phyloP scores from a whole-genome alignment of 2,888 invertebrate species.

The Eledona agricola region DNA sequence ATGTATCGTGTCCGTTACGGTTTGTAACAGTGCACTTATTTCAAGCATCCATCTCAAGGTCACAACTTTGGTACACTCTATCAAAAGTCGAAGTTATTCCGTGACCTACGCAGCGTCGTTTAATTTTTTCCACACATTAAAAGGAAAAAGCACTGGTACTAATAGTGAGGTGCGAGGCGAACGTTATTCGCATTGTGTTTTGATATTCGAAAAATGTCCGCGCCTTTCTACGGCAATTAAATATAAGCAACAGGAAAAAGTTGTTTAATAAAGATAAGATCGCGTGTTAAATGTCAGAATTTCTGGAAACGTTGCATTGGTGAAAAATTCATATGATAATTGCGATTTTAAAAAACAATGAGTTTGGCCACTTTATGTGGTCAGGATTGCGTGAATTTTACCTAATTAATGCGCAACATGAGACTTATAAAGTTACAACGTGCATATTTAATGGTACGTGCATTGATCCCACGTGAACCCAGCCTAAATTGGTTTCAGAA shows the following conservation, averaged over 20 bases:
- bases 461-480: conserved; percentile 5
- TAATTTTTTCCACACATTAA: too few species aligned
- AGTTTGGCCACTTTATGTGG: conserved; percentile 6
- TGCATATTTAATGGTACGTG: conserved; percentile 23
- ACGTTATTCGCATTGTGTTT: conserved; percentile 1
- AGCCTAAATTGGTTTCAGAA: too few species aligned
- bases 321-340: conserved; percentile 3
- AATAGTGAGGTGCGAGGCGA: neutral
- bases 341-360: conserved; percentile 21
- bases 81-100: too few species aligned
- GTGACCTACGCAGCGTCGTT: too few species aligned
- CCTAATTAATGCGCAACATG: conserved; percentile 29
- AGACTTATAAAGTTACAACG: conserved; percentile 11
- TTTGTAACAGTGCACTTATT: too few species aligned
- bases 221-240: too few species aligned
- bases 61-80: too few species aligned
- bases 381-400: conserved; percentile 28
- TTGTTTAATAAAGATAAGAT: conserved; percentile 5
- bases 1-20: too few species aligned
- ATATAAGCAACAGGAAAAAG: conserved; percentile 6
- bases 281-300: conserved; percentile 3
- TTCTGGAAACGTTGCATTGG: conserved; percentile 13
- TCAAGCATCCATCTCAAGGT: too few species aligned
- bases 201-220: conserved; percentile 1
- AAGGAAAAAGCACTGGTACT: too few species aligned